Base-by-base conservation (phyloP, 2,113 vertebrate genomes). In the Phaethon lepturus region DNA sequence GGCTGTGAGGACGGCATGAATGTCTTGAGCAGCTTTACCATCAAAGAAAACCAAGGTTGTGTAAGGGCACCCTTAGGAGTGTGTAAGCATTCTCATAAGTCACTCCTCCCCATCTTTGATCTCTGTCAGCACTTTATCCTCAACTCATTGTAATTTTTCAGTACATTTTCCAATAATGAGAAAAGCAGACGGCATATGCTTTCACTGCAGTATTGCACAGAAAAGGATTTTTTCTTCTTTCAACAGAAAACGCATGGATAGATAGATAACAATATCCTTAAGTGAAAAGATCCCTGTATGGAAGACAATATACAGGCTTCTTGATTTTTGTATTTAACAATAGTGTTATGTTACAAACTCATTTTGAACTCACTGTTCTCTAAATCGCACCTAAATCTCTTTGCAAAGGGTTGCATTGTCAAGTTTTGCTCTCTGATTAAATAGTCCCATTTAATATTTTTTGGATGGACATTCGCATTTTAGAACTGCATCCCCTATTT, bases 91-190 rank as follows among this genome's bases (percentile, higher is more conserved):
- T 68, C 63, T 55, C 28, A 0, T 17, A 59, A 86, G 42, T 22
- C 38, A 14, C 60, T 47, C 31, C 74, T 69, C 60, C 63, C 15
- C 20, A 25, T 6, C 24, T 73, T 69, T 66, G 81, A 84, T 74
- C 68, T 47, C 64, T 50, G 26, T 31, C 86, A 66, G 50, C 7
- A 23, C 55, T 71, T 63, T 67, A 17, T 74, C 80, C 52, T 81
- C 22, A 44, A 29, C 49, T 59, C 40, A 28, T 12, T 73, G n/a
- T 31, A 35, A 89, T 77, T 87, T 83, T 86, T 89, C 80, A 84
- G 38, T 29, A 52, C 13, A 7, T 69, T 94, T 92, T 89, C 68
- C 84, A 84, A 26, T 84, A 81, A 87, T 47, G n/a, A 75, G 52
- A 71, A 77, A 92, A 40, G 42, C 68, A 86, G 58, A 25, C 2